Conservation (phyloP, 2,888 invertebrate genomes). For the Stegophylla sp. region DNA sequence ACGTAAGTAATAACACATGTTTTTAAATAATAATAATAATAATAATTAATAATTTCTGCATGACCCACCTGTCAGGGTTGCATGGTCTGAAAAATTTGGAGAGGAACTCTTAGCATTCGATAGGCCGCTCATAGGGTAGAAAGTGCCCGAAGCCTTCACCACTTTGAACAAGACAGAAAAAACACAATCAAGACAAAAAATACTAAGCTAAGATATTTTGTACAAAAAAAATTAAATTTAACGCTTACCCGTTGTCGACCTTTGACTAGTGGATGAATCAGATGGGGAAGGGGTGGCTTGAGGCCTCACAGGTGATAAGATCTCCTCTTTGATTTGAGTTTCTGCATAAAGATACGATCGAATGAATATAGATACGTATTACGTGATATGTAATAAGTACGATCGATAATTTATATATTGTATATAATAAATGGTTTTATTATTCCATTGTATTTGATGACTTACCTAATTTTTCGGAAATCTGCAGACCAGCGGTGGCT, state of each 20-base stretch:
- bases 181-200: constrained; percentile 52
- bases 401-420: too few species aligned
- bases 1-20: neutral
- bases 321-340: constrained; percentile 50
- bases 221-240: constrained; percentile 10
- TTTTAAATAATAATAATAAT: neutral
- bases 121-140: constrained; percentile 82
- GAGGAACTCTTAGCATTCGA: constrained; percentile 63
- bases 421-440: too few species aligned
- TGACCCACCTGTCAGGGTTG: constrained; percentile 62
- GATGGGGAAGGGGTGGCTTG: constrained; percentile 48
- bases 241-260: constrained; percentile 55
- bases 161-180: constrained; percentile 71
- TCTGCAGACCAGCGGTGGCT: constrained; percentile 35
- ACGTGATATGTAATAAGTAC: too few species aligned
- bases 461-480: constrained; percentile 51
- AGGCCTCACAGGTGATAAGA: constrained; percentile 36
- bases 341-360: too few species aligned
- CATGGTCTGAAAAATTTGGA: constrained; percentile 60
- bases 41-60: constrained; percentile 53
- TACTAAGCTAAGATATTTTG: constrained; percentile 3
- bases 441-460: too few species aligned
- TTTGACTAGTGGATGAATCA: constrained; percentile 50
- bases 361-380: too few species aligned
- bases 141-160: constrained; percentile 91